Evolutionary conservation across 2,113 vertebrate genomes (phyloP).

Genomic region (Sphaerodactylus townsendi): DNA sequence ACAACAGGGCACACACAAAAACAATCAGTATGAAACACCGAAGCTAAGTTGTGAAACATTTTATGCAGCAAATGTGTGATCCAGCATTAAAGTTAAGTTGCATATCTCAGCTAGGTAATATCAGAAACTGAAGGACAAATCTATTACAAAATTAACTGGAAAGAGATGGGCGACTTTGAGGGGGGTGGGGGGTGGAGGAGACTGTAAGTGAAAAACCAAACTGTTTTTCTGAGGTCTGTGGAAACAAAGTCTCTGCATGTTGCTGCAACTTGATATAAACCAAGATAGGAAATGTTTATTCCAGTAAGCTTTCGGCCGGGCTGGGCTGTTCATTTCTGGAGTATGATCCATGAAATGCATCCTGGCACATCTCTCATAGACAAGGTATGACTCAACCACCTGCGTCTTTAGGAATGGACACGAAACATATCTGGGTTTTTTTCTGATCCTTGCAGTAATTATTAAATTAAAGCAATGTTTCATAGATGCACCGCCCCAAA

Average conservation of each 20-base stretch:
- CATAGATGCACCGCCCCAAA: background rate
- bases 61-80: background rate
- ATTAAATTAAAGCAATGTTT: background rate
- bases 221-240: slow-evolving; percentile 23
- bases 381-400: background rate
- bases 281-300: background rate
- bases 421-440: accelerated
- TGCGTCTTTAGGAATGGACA: accelerated
- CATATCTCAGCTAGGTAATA: slow-evolving; percentile 24
- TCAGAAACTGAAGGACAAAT: slow-evolving; percentile 50
- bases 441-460: background rate
- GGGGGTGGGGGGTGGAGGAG: no score
- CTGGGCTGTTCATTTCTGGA: background rate
- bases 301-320: background rate
- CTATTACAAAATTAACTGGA: slow-evolving; percentile 46
- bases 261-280: slow-evolving; percentile 39
- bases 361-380: accelerated
- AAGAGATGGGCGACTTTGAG: slow-evolving; percentile 18
- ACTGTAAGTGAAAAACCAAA: slow-evolving; percentile 47
- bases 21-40: slow-evolving; percentile 10
- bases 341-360: background rate
- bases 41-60: slow-evolving; percentile 13
- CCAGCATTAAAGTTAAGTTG: background rate
- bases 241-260: slow-evolving; percentile 55
- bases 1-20: background rate